Evolutionary conservation across 2,888 invertebrate species (phyloP).

Genomic region (Pyrrhosoma nymphula): DNA sequence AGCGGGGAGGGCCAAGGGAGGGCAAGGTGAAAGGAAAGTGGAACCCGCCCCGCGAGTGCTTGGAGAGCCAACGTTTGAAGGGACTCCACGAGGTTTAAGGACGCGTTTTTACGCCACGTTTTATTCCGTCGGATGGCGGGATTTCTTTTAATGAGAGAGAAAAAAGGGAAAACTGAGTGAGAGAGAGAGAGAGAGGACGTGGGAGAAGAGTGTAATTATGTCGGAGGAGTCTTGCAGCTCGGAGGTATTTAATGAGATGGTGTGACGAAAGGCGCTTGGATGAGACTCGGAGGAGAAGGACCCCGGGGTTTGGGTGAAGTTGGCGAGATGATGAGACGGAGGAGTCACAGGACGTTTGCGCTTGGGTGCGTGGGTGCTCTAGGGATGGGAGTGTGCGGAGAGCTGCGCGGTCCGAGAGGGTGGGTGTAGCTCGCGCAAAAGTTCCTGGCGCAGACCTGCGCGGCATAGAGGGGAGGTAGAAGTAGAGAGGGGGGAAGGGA

Average conservation of each 20-base stretch:
- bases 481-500: too few species aligned
- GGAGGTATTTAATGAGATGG: slow-evolving; percentile 28
- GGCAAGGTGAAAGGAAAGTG: neutral
- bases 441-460: too few species aligned
- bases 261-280: neutral
- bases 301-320: neutral
- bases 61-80: neutral
- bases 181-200: neutral
- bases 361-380: neutral
- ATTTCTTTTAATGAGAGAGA: neutral
- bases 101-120: neutral
- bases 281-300: neutral
- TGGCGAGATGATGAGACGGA: neutral
- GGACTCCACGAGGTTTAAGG: neutral
- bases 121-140: neutral
- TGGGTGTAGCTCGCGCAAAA: too few species aligned
- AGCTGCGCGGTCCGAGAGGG: too few species aligned
- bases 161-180: neutral
- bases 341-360: too few species aligned
- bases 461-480: too few species aligned
- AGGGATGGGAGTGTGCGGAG: neutral
- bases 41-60: neutral
- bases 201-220: neutral
- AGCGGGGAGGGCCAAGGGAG: neutral
- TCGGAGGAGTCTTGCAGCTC: neutral